Evolutionary conservation across 2,113 vertebrate genomes (phyloP).

Genomic region (Eublepharis macularius): DNA sequence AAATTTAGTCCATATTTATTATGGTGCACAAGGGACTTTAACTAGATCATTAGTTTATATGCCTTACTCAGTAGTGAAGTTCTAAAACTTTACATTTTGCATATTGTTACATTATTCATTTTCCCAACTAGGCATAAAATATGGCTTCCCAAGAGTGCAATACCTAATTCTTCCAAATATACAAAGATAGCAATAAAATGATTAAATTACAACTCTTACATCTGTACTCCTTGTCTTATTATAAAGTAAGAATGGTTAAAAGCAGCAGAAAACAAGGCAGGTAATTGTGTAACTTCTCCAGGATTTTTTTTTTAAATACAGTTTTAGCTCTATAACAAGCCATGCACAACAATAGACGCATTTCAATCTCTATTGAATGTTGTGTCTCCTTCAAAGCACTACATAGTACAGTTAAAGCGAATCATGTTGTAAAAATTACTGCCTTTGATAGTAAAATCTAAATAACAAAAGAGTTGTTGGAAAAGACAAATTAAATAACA

Average conservation of each 20-base stretch:
- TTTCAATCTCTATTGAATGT: conserved; percentile 9
- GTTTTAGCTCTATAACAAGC: neutral
- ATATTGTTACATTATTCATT: conserved; percentile 90
- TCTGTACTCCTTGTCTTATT: conserved; percentile 86
- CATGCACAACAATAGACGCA: conserved; percentile 21
- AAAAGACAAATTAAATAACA: conserved; percentile 62
- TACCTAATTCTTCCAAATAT: conserved; percentile 88
- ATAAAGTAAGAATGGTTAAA: conserved; percentile 82
- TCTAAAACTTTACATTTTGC: conserved; percentile 88
- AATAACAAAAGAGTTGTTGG: conserved; percentile 44
- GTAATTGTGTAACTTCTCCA: conserved; percentile 61
- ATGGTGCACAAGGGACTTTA: conserved; percentile 85
- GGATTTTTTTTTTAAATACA: conserved; percentile 48
- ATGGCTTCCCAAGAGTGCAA: conserved; percentile 84
- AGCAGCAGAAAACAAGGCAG: conserved; percentile 74
- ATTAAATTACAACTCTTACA: conserved; percentile 89
- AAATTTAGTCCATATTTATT: conserved; percentile 90
- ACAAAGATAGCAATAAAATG: conserved; percentile 88
- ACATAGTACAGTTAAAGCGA: conserved; percentile 35
- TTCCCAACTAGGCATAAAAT: conserved; percentile 88
- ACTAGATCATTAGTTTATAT: conserved; percentile 87
- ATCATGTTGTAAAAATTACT: conserved; percentile 43
- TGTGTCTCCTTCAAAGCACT: conserved; percentile 21
- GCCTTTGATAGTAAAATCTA: conserved; percentile 49
- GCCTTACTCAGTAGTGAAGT: conserved; percentile 83